Conservation (phyloP, 2,113 vertebrate species). For the Pampusana beccarii region DNA sequence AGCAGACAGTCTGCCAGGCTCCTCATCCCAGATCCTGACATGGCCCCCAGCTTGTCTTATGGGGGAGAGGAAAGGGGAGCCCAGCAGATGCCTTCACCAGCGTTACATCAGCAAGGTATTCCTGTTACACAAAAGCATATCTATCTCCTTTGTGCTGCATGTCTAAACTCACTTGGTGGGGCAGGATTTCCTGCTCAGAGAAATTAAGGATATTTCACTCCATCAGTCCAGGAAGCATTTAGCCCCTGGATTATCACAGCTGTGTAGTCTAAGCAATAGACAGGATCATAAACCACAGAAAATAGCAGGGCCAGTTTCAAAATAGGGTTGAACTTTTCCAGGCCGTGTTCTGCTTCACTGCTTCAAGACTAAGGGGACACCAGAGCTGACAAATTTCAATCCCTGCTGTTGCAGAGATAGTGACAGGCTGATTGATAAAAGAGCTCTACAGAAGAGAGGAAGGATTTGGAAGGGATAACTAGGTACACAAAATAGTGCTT, state of each 20-base stretch:
- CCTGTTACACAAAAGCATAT: not conserved
- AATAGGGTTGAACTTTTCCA: not conserved
- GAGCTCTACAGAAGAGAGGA: not conserved
- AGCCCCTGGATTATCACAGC: not conserved
- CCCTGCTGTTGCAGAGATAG: not conserved
- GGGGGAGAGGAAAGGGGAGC: not conserved
- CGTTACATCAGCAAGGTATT: not conserved
- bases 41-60: not conserved
- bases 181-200: not conserved
- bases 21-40: not conserved
- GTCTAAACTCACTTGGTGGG: not conserved
- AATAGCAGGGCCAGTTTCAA: not conserved
- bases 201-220: not conserved
- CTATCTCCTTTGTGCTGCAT: not conserved
- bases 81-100: not conserved
- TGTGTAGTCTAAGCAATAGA: not conserved
- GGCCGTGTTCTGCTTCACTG: not conserved
- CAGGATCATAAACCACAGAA: not conserved
- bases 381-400: not conserved
- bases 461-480: not conserved
- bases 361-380: not conserved
- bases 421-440: not conserved
- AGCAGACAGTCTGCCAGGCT: not conserved
- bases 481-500: not conserved
- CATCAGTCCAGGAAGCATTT: not conserved